Base-by-base conservation (phyloP, 2,888 invertebrate species). In the Colletes collaris region DNA sequence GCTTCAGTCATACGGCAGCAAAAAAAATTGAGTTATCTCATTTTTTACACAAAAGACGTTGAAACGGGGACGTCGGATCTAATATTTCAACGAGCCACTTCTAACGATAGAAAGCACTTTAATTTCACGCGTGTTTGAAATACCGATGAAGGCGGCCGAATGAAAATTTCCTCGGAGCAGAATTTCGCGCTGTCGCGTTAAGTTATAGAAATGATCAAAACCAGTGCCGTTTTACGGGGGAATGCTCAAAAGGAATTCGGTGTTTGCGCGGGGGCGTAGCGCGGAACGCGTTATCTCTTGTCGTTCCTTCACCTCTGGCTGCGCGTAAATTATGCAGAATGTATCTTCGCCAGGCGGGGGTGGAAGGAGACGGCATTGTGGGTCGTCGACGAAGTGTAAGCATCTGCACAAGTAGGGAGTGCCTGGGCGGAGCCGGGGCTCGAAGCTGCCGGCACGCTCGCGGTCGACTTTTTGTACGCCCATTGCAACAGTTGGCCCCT, bases 401-500 rank as follows among this genome's bases (percentile, higher is more conserved):
- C 79, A 85, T 86, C 75, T 72, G 79, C 76, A 62, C 59, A 72
- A 77, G 65, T 65, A 63, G 70, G 67, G 77, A 82, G 73, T 69
- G 82, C 56, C 71, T 79, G 81, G 84, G 82, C 68, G 82, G 85
- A 78, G 80, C 65, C 81, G 74, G 80, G 86, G 73, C 85, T 73
- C 67, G 53, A 74, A 65, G 67, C 77, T 75, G 82, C 84, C 84
- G 81, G 86, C 86, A 82, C 81, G 84, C 87, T 81, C 64, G 81
- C 76, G 65, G 83, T 82, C 82, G 86, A 89, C 88, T 90, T 91
- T 91, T 91, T 90, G 88, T 82, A 76, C 82, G 82, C 82, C 84
- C 79, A 77, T 91, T 85, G 91, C 91, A 91, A 91, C 91, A 91
- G 91, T 91, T 91, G 91, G 91, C 89, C 87, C 86, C 89, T 91